phyloP scores from a whole-genome alignment of 2,888 invertebrate genomes.

The Cyclophora punctaria region DNA sequence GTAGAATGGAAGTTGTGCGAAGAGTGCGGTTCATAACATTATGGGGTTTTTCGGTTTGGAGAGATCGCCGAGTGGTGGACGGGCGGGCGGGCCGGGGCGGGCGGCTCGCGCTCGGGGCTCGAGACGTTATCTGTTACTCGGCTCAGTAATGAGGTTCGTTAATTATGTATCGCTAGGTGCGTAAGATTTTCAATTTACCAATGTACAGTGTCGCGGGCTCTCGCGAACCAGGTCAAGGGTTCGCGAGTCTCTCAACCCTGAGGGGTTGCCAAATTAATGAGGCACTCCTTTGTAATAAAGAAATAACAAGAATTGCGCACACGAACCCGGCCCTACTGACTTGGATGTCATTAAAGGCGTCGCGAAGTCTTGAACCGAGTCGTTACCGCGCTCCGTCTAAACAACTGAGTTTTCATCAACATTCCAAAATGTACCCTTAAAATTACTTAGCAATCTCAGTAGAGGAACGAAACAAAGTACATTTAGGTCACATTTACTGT shows the following conservation, averaged over 20 bases:
- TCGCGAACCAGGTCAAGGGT: slow-evolving; percentile 72
- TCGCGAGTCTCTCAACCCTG: slow-evolving; percentile 68
- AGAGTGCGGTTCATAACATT: slow-evolving; percentile 19
- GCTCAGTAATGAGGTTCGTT: slow-evolving; percentile 69
- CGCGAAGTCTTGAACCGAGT: slow-evolving; percentile 61
- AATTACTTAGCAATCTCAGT: slow-evolving; percentile 34
- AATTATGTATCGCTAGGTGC: slow-evolving; percentile 72
- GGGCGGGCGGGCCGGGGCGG: slow-evolving; percentile 13
- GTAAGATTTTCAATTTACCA: slow-evolving; percentile 57
- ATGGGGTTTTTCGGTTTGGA: slow-evolving; percentile 14
- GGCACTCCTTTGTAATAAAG: slow-evolving; percentile 76
- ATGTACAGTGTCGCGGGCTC: slow-evolving; percentile 58
- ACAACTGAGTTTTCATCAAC: slow-evolving; percentile 57
- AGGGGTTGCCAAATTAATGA: slow-evolving; percentile 76
- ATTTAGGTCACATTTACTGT: slow-evolving; percentile 22
- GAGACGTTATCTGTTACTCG: slow-evolving; percentile 50
- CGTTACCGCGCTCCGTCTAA: slow-evolving; percentile 65
- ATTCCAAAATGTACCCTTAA: slow-evolving; percentile 43
- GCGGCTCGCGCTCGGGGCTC: slow-evolving; percentile 14
- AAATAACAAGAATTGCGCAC: slow-evolving; percentile 76
- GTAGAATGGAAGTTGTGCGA: slow-evolving; percentile 23
- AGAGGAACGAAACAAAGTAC: slow-evolving; percentile 21
- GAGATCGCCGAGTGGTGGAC: neutral
- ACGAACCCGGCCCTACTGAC: slow-evolving; percentile 62
- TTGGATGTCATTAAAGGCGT: slow-evolving; percentile 69